These are phyloP conservation scores for Pterocles gutturalis DNA, from an alignment of 2,113 vertebrate genomes.

Conservation along the genomic window DNA sequence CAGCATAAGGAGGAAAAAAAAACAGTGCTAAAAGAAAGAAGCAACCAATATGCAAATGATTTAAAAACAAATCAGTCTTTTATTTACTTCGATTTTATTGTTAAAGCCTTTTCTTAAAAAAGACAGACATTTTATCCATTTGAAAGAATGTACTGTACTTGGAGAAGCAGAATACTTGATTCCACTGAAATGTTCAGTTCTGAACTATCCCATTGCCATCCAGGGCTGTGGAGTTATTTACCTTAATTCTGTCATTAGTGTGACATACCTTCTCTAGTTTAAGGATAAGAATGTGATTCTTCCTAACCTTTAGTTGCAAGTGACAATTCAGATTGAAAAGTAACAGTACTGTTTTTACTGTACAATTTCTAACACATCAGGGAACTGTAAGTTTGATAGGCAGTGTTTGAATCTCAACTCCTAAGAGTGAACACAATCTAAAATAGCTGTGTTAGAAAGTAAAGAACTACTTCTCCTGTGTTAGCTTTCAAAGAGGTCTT, in stretches of 20 bases:
- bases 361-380: neutral
- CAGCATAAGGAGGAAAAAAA: neutral
- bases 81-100: neutral
- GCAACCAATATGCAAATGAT: neutral
- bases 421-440: neutral
- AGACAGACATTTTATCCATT: neutral
- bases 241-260: neutral
- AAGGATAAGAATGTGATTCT: neutral
- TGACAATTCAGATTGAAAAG: neutral
- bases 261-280: neutral
- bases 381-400: neutral
- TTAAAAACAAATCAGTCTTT: neutral
- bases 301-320: neutral
- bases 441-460: neutral
- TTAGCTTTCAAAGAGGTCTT: neutral
- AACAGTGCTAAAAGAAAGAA: neutral
- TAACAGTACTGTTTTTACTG: neutral
- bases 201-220: neutral
- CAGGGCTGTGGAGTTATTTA: neutral
- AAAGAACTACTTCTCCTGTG: neutral
- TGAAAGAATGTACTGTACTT: neutral
- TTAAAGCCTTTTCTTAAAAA: neutral
- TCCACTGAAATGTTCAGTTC: neutral
- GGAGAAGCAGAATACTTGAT: neutral
- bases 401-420: neutral